phyloP scores from a whole-genome alignment of 2,113 vertebrate genomes.

The Mugil cephalus region DNA sequence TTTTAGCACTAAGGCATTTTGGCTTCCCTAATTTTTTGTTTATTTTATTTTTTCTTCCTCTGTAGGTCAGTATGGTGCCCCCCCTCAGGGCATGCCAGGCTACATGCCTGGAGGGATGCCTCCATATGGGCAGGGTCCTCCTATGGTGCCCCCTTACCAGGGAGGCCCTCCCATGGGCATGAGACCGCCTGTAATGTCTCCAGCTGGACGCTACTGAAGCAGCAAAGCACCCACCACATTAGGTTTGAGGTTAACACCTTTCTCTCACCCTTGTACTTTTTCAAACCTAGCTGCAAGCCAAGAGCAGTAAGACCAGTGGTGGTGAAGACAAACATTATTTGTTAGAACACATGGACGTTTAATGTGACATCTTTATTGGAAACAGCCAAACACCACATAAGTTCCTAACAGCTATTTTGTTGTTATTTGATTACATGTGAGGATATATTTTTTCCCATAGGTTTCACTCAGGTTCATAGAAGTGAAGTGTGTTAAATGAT shows the following conservation, averaged over 20 bases:
- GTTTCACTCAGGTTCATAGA: conserved; percentile 99
- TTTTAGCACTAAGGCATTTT: no score
- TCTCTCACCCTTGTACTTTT: conserved; percentile 86
- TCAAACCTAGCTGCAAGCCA: conserved; percentile 88
- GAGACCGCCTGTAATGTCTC: conserved; percentile 99
- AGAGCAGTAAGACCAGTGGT: conserved; percentile 91
- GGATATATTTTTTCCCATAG: conserved; percentile 90
- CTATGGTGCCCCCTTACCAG: conserved; percentile 96
- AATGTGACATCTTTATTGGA: conserved; percentile 86
- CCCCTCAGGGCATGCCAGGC: conserved; percentile 96
- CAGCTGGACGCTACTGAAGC: conserved; percentile 98
- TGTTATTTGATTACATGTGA: conserved; percentile 94
- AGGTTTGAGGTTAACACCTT: conserved; percentile 99
- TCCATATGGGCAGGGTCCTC: conserved; percentile 95
- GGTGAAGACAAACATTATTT: conserved; percentile 86
- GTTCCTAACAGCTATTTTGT: conserved; percentile 78
- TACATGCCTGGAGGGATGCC: conserved; percentile 97
- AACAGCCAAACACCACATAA: conserved; percentile 86
- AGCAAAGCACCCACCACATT: conserved; percentile 87
- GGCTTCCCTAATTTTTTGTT: background rate
- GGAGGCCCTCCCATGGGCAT: conserved; percentile 98
- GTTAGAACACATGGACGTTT: conserved; percentile 90
- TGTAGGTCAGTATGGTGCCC: conserved; percentile 95
- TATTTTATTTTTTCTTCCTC: no score
- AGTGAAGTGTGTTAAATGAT: conserved; percentile 99